Evolutionary conservation across 1,140 invertebrate species (phyloP), one percentile per base, ranked within the genome.

Genomic region (Vollenhovia emeryi): DNA sequence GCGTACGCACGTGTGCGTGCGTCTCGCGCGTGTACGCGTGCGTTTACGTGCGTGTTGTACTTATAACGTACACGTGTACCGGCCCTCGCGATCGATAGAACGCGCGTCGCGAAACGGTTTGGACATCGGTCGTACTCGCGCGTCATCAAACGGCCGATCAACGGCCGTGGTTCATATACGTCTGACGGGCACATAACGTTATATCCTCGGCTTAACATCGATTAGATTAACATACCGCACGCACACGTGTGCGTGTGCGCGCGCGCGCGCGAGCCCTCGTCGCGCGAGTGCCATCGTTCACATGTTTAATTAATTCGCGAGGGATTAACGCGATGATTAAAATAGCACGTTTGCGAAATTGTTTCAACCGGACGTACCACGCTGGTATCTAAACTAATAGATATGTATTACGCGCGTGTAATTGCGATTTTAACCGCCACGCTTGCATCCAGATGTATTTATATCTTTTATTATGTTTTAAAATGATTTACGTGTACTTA

Each of bases 191-290:
- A 43, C n/a, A 57, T 73, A 82, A 73, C 78, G 78, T 59, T 57
- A 71, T 71, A 71, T 73, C 40, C 36, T 33, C 36, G 27, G 52
- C 66, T 82, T 73, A 82, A 82, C 78, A 82, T 82, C 78, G 78
- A 82, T 82, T 78, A 78, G 59, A 78, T 78, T 82, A 82, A 82
- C 78, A 82, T 82, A 82, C 24, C 78, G 50, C 33, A 30, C 33
- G 50, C 24, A n/a, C 60, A 6, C n/a, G 24, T n/a, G 24, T 6
- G 21, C n/a, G 7, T 33, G 33, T 18, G 13, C 24, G 13, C n/a
- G 48, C 21, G 24, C 48, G 21, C 15, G 6, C 45, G 50, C n/a
- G 30, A 18, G 57, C 18, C 24, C 74, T 76, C 57, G 3, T 30
- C 18, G 36, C 33, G 15, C 55, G 43, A 27, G 24, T 36, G 55